These are phyloP conservation scores for Lasius fuliginosus DNA, from an alignment of 2,888 invertebrate species.

Conservation along the genomic window DNA sequence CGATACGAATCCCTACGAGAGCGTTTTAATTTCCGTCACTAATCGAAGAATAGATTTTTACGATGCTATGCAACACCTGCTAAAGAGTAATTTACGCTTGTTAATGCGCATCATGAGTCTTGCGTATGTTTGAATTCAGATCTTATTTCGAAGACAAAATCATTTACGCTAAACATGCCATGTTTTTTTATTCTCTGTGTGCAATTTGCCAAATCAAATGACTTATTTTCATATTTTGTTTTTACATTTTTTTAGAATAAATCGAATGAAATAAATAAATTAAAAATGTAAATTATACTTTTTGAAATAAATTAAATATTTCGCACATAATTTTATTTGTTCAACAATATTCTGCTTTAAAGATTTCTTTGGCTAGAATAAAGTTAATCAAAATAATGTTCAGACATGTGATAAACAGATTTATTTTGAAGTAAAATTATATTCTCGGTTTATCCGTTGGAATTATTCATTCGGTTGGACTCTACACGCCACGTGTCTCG, in stretches of 20 bases:
- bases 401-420: slow-evolving; percentile 3
- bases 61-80: slow-evolving; percentile 6
- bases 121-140: background rate
- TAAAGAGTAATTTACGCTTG: slow-evolving; percentile 22
- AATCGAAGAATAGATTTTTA: slow-evolving; percentile 66
- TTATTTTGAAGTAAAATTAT: background rate
- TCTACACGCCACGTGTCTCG: background rate
- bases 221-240: background rate
- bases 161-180: background rate
- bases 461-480: slow-evolving; percentile 22
- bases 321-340: background rate
- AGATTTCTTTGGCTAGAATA: background rate
- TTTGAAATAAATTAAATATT: background rate
- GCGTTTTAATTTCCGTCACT: slow-evolving; percentile 22
- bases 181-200: background rate
- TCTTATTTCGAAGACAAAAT: slow-evolving; percentile 8
- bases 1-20: slow-evolving; percentile 24
- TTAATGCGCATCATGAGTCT: background rate
- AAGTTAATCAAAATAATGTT: background rate
- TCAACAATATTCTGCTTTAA: background rate
- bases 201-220: background rate
- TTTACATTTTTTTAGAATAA: too few species aligned
- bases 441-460: slow-evolving; percentile 11
- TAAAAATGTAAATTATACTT: background rate
- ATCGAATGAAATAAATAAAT: background rate